These are phyloP conservation scores for Lasioglossum albipes DNA, from an alignment of 1,140 invertebrate species.

Conservation along the genomic window DNA sequence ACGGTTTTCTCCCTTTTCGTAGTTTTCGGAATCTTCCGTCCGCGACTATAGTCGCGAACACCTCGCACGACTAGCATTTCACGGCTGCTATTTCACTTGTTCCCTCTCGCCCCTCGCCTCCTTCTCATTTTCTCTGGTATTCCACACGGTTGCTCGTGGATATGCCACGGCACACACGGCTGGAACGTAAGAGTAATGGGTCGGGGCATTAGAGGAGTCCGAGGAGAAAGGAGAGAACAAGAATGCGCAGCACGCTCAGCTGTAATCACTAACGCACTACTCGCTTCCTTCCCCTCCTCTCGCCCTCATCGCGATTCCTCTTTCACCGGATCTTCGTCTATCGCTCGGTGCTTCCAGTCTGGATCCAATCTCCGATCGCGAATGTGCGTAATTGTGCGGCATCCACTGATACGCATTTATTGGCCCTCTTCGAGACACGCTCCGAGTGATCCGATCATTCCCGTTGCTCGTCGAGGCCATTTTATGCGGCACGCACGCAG, in stretches of 20 bases:
- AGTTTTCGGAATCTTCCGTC: background rate
- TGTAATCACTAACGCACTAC: conserved; percentile 29
- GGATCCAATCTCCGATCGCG: conserved; percentile 32
- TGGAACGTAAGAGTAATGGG: conserved; percentile 40
- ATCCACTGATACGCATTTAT: conserved; percentile 37
- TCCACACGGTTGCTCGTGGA: conserved; percentile 23
- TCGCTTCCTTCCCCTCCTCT: background rate
- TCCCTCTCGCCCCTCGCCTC: background rate
- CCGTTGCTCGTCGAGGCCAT: background rate
- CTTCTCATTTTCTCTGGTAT: conserved; percentile 42
- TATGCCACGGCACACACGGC: conserved; percentile 22
- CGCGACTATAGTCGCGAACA: background rate
- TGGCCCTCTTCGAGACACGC: background rate
- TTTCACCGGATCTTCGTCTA: background rate
- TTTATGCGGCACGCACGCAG: no score
- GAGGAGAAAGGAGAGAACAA: conserved; percentile 33
- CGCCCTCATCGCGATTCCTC: background rate
- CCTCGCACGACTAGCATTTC: conserved; percentile 21
- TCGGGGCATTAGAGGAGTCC: conserved; percentile 36
- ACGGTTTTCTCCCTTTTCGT: background rate
- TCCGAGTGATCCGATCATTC: background rate
- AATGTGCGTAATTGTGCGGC: conserved; percentile 51
- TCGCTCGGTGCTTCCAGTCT: background rate
- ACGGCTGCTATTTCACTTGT: conserved; percentile 27
- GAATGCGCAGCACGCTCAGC: conserved; percentile 42